phyloP scores from a whole-genome alignment of 2,113 vertebrate species.

The Chaenogobius annularis region DNA sequence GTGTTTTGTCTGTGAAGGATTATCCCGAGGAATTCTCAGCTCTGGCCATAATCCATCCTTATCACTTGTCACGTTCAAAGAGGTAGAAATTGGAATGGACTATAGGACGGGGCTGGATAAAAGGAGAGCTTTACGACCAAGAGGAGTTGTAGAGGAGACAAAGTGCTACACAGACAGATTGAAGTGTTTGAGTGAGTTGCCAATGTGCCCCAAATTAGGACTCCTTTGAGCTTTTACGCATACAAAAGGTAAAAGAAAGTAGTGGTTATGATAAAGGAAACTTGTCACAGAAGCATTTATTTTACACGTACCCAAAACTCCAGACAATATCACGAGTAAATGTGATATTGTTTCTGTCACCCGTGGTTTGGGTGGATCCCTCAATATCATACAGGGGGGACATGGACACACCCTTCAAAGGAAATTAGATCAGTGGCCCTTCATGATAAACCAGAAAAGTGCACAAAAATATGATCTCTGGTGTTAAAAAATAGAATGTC shows the following conservation, averaged over 20 bases:
- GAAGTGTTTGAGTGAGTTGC: conserved; percentile 51
- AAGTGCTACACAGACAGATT: conserved; percentile 69
- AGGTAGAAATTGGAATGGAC: conserved; percentile 65
- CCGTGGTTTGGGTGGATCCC: too few species aligned
- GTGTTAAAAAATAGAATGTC: too few species aligned
- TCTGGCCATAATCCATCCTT: conserved; percentile 72
- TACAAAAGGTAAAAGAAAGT: conserved; percentile 43
- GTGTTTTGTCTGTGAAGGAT: conserved; percentile 73
- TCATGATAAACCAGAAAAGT: too few species aligned
- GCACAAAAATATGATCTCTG: too few species aligned
- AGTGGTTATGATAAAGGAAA: conserved; percentile 31
- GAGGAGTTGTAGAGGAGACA: conserved; percentile 43
- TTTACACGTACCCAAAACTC: background rate
- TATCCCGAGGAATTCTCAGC: conserved; percentile 60
- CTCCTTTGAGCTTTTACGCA: conserved; percentile 42
- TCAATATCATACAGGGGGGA: too few species aligned
- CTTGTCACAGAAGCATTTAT: background rate
- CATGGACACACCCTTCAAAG: too few species aligned
- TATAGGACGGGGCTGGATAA: conserved; percentile 47
- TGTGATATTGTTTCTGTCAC: background rate
- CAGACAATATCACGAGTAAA: too few species aligned
- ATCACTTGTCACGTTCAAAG: conserved; percentile 72
- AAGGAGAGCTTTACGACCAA: conserved; percentile 57
- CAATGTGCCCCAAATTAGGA: conserved; percentile 58
- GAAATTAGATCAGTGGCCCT: too few species aligned